Conservation (phyloP, 2,797 vertebrate species). For the Anguilla obscura region DNA sequence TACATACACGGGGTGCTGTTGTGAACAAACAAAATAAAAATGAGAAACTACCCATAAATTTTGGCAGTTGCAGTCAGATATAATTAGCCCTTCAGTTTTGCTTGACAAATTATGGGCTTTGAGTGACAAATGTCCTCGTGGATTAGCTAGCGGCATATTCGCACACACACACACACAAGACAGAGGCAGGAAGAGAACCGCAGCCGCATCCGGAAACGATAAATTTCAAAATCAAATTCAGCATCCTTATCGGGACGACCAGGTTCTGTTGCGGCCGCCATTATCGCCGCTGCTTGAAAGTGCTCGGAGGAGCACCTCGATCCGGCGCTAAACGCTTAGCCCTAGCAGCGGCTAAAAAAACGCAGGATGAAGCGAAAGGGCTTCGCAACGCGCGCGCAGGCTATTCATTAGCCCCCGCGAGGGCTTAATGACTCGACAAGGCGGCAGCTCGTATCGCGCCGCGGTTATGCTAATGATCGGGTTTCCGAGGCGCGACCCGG, state of each 20-base stretch:
- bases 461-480: background rate
- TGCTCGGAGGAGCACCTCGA: background rate
- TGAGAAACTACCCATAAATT: background rate
- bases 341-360: background rate
- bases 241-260: background rate
- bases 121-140: background rate
- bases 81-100: background rate
- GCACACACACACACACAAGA: background rate
- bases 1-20: background rate
- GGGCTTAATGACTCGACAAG: background rate
- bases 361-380: background rate
- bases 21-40: slow-evolving; percentile 3
- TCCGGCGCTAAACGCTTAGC: background rate
- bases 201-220: background rate
- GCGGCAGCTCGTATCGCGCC: background rate
- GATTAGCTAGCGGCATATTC: background rate
- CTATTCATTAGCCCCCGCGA: background rate
- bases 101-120: slow-evolving; percentile 2
- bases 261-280: background rate
- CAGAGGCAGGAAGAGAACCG: background rate
- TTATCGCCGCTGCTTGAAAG: background rate
- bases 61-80: background rate
- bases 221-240: background rate
- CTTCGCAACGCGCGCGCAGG: background rate
- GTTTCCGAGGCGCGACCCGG: background rate